Evolutionary conservation across 2,797 vertebrate genomes (phyloP), one percentile per base, ranked within the genome.

Genomic region (Echeneis naucrates): DNA sequence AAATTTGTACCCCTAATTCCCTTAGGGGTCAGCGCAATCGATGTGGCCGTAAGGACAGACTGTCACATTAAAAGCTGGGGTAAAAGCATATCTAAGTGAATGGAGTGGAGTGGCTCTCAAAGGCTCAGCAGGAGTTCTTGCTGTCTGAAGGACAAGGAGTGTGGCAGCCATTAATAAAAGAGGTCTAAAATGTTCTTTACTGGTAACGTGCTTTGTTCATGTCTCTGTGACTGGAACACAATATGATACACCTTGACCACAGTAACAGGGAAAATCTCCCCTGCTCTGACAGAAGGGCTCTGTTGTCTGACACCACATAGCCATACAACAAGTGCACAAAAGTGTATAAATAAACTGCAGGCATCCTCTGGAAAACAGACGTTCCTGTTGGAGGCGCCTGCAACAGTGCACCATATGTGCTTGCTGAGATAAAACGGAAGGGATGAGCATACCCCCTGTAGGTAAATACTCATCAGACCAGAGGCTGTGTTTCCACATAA

Each of bases 381-480:
- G 56, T 64, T 91, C 74, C 81, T 84, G 80, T 86, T 76, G 81
- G 82, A 83, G 84, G 64, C 5, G 68, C 55, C 72, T 73, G 85
- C 78, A 87, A 86, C 83, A 83, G 78, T 72, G 88, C 83, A 59
- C 90, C 92, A 92, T 93, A 93, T 92, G 92, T 85, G 85, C 82
- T 83, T 68, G 77, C 90, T 90, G 88, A 89, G 91, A 89, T 89
- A 87, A 89, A 88, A 86, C 82, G 75, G 80, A 89, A 89, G 75
- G 79, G 78, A 90, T 84, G 83, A 90, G 80, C 83, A 77, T 63
- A 80, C 82, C 90, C 86, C 90, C 90, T 64, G 87, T 82, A 87
- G 89, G 86, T 89, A 90, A 87, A 82, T 83, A 86, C 88, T 88
- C 89, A 93, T 92, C 89, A 90, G 87, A 90, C 85, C 88, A 88